phyloP scores from a whole-genome alignment of 1,140 invertebrate genomes.

The Camponotus floridanus region DNA sequence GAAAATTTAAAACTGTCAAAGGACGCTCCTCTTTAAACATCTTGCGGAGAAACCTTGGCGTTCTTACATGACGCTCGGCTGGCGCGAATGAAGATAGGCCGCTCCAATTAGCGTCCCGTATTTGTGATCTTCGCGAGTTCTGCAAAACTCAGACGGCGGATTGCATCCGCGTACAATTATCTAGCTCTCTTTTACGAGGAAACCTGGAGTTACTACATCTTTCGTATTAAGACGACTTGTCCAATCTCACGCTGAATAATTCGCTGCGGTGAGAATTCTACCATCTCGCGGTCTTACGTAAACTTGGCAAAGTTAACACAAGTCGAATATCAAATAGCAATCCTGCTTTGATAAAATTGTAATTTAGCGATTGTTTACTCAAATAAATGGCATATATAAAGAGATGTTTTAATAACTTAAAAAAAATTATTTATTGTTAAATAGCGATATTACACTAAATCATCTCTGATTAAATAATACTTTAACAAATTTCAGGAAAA shows the following conservation, averaged over 20 bases:
- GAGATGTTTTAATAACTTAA: not conserved
- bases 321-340: conserved; percentile 28
- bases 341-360: conserved; percentile 10
- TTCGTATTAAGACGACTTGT: conserved; percentile 38
- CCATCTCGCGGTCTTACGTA: conserved; percentile 4
- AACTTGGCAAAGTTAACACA: conserved; percentile 30
- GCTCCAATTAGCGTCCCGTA: conserved; percentile 70
- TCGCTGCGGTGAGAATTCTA: not conserved
- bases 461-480: not conserved
- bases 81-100: conserved; percentile 63
- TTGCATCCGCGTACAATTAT: conserved; percentile 65
- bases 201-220: not conserved
- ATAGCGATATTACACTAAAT: too few relatives aligned
- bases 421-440: not conserved
- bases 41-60: not conserved
- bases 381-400: not conserved
- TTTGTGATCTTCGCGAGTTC: conserved; percentile 67
- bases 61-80: conserved; percentile 45
- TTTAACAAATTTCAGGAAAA: not conserved
- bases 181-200: conserved; percentile 11
- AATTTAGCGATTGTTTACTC: conserved; percentile 3
- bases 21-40: conserved; percentile 56
- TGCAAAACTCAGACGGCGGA: conserved; percentile 8
- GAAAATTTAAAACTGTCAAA: conserved; percentile 61
- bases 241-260: conserved; percentile 40